Evolutionary conservation across 2,888 invertebrate genomes (phyloP).

Genomic region (Automeris io): DNA sequence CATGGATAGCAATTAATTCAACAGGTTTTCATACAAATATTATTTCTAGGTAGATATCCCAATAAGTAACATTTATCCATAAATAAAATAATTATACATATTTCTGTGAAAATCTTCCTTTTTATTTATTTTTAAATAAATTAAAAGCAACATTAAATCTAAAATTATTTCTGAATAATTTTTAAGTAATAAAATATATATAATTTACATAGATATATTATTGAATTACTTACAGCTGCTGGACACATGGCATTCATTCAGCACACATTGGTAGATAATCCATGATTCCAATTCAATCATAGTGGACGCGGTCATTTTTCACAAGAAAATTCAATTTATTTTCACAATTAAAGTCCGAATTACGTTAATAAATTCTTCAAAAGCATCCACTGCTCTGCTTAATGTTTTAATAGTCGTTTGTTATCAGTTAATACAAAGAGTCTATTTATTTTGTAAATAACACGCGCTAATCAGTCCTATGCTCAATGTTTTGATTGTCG

Average conservation of each 20-base stretch:
- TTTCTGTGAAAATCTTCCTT: too few species aligned
- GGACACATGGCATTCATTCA: slow-evolving; percentile 81
- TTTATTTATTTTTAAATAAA: too few species aligned
- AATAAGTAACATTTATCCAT: too few species aligned
- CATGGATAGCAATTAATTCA: too few species aligned
- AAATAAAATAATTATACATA: too few species aligned
- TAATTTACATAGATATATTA: too few species aligned
- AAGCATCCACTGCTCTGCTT: slow-evolving; percentile 28
- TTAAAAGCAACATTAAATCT: too few species aligned
- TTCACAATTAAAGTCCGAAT: slow-evolving; percentile 29
- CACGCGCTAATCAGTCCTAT: slow-evolving; percentile 33
- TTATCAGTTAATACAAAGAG: slow-evolving; percentile 42
- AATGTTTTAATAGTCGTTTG: slow-evolving; percentile 23
- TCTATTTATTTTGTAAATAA: slow-evolving; percentile 36
- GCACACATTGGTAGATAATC: slow-evolving; percentile 82
- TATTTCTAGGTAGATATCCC: too few species aligned
- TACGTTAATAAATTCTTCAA: slow-evolving; percentile 23
- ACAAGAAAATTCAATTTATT: slow-evolving; percentile 27
- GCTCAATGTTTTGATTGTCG: slow-evolving; percentile 48
- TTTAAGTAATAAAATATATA: too few species aligned
- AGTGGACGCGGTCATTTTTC: slow-evolving; percentile 71
- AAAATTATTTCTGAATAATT: too few species aligned
- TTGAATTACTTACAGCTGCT: slow-evolving; percentile 78
- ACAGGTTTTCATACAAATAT: too few species aligned
- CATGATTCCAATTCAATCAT: slow-evolving; percentile 83